A percentile compares a stretch with the other conserved stretches of the same genome.
phyloP scores from a whole-genome alignment of 2,888 invertebrate species.

The Theretra japonica region DNA sequence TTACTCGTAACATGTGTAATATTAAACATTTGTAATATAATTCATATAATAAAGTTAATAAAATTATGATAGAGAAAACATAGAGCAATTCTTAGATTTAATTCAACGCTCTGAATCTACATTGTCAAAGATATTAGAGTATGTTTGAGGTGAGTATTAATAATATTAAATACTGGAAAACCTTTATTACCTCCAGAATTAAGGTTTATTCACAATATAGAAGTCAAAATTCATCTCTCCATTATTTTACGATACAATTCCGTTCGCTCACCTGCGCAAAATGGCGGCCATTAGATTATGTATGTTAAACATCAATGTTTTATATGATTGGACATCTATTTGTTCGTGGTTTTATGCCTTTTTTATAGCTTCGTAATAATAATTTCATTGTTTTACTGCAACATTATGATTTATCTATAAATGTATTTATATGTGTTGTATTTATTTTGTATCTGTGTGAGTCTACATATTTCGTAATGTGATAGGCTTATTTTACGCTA shows the following conservation, averaged over 20 bases:
- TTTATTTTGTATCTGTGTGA: not conserved
- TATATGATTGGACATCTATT: constrained; percentile 19
- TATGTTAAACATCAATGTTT: constrained; percentile 17
- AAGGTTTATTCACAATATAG: no score
- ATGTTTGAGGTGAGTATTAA: no score
- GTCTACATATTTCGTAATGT: not conserved
- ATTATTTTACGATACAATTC: constrained; percentile 14
- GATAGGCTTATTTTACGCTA: no score
- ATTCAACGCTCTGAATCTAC: no score
- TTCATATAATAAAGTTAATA: no score
- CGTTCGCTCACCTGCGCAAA: constrained; percentile 2
- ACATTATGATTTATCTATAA: constrained; percentile 41
- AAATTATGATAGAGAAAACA: no score
- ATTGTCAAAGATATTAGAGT: no score
- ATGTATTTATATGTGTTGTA: constrained; percentile 34
- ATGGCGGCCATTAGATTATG: constrained; percentile 10
- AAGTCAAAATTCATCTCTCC: not conserved
- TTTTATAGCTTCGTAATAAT: constrained; percentile 44
- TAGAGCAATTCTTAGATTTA: no score
- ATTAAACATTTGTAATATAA: no score
- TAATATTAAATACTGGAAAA: no score
- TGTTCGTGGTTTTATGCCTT: constrained; percentile 31
- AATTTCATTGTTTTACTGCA: constrained; percentile 44
- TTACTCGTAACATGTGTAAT: no score
- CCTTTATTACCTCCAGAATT: no score